Evolutionary conservation across 2,888 invertebrate species (phyloP), one percentile per base, ranked within the genome.

Genomic region (Nomada ruficornis): DNA sequence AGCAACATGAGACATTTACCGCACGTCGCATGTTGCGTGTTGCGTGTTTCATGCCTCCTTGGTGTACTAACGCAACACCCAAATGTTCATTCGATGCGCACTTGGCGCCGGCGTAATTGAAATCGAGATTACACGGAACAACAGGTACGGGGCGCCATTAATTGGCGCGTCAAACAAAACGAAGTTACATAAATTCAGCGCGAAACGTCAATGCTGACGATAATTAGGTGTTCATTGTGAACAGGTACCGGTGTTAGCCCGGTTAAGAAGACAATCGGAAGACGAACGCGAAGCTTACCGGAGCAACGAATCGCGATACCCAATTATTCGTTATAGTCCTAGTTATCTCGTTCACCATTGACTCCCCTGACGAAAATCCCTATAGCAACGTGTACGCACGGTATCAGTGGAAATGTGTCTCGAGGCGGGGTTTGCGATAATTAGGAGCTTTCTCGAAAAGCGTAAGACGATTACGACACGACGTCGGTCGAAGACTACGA

Each of bases 261-360:
- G 29, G 72, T 71, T 62, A 2, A 52, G 63, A 67, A 73, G 74
- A 65, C 67, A 67, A 69, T 74, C 77, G 47, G 44, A 26, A 68
- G 67, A 64, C 79, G 64, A 47, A 59, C 64, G 74, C 23, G 47
- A 59, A 74, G 67, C 60, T 79, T 77, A 69, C 72, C 69, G 60
- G 29, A 82, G 80, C 73, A 74, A 69, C 74, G 75, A 77, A 62
- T 82, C 79, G 78, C 80, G 69, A 79, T 69, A 71, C 75, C 79
- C 88, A 82, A 85, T 88, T 88, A 88, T 77, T 86, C 80, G 77
- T 81, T 74, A 81, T 84, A 87, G 87, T 88, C 80, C 88, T 87
- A 88, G 88, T 88, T 88, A 87, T 83, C 87, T 73, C 73, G 80
- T 72, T 85, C 74, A 85, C 73, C 79, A 86, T 84, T 71, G 69